Evolutionary conservation across 2,797 vertebrate genomes (phyloP).

Genomic region (Oreochromis grahami): DNA sequence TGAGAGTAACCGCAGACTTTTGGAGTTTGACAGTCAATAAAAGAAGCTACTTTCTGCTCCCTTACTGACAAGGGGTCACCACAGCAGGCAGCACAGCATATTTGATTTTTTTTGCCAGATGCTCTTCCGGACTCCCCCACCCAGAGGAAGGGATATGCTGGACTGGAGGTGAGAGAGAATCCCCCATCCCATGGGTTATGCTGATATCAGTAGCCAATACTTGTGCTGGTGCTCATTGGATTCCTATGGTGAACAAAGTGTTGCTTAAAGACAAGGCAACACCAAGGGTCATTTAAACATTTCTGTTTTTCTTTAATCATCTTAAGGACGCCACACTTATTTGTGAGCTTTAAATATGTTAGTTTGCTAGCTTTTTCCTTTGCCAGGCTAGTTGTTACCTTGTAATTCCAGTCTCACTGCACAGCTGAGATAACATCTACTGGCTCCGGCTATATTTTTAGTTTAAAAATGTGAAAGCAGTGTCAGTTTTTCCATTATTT

Average conservation of each 20-base stretch:
- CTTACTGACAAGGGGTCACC: background rate
- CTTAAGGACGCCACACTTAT: background rate
- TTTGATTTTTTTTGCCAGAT: background rate
- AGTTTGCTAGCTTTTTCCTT: background rate
- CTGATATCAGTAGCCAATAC: background rate
- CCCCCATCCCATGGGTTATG: background rate
- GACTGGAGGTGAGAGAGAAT: background rate
- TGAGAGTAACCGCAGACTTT: background rate
- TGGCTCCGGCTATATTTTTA: background rate
- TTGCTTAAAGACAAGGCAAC: background rate
- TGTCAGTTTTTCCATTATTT: background rate
- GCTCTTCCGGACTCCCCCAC: background rate
- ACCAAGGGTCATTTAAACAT: background rate
- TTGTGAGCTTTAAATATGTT: background rate
- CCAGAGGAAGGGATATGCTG: background rate
- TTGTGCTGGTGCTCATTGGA: background rate
- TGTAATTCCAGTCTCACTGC: background rate
- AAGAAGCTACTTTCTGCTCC: background rate
- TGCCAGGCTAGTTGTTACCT: background rate
- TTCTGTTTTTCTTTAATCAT: background rate
- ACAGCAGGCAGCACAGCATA: background rate
- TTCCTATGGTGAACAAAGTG: background rate
- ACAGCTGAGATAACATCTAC: background rate
- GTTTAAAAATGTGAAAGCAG: background rate
- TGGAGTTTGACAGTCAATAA: background rate